Evolutionary conservation across 2,888 invertebrate genomes (phyloP), one percentile per base, ranked within the genome.

Genomic region (Dorcus hopei): DNA sequence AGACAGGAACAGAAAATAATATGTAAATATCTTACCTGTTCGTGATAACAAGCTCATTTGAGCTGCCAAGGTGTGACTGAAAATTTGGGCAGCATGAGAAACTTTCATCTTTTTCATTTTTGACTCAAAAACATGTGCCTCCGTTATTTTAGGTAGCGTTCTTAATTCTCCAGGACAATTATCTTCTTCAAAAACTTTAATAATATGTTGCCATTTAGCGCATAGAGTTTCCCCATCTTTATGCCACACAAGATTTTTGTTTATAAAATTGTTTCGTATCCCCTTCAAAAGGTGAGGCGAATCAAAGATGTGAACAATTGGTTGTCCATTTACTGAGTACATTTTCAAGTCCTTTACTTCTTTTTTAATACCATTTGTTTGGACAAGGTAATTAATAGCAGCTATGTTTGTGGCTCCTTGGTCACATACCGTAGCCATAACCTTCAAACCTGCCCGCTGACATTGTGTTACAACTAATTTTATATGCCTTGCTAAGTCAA

Each of bases 401-500:
- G 26, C 19, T 11, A 38, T 16, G 47, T 53, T 53, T n/a, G 53
- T 43, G 9, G 53, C 26, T n/a, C 45, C 14, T 45, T 53, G 53
- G 16, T 53, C 53, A 45, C 53, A 43, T 45, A 53, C 38, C 6
- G 47, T 38, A 45, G 23, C 33, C 14, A 53, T 23, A n/a, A 53
- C 45, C 9, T 11, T 23, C 9, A 53, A 38, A 23, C 53, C 53
- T 19, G 45, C 45, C 19, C 9, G 9, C 9, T 16, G 9, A 11
- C 41, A 42, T 6, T 42, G 6, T 11, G 38, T 11, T 43, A 43
- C 26, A 0, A 52, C 16, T 5, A 38, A 9, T 23, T 33, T 43
- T 7, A 23, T 52, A 9, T n/a, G 26, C 6, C 4, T n/a, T 5
- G 7, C 9, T 2, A 42, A 26, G 3, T 52, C 9, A 14, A 8